Evolutionary conservation across 2,797 vertebrate species (phyloP).

Genomic region (Gymnocypris eckloni): DNA sequence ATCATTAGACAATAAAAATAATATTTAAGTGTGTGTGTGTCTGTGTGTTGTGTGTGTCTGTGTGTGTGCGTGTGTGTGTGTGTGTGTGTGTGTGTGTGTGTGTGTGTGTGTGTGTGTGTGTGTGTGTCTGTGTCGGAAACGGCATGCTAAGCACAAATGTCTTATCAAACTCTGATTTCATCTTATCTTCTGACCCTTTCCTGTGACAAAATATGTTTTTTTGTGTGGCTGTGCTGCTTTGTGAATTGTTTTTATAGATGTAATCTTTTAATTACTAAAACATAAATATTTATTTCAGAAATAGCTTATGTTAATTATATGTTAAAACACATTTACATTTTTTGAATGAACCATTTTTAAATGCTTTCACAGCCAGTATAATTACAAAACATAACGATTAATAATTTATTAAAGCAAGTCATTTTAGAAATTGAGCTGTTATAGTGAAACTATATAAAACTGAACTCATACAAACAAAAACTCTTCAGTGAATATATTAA

Average conservation of each 20-base stretch:
- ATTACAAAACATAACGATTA: neutral
- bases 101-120: neutral
- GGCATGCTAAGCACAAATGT: neutral
- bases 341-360: neutral
- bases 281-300: neutral
- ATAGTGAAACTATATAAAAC: neutral
- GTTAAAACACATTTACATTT: neutral
- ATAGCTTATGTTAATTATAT: neutral
- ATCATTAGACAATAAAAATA: neutral
- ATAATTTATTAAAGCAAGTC: neutral
- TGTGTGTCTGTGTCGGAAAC: neutral
- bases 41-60: too few relatives aligned
- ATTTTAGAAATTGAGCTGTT: neutral
- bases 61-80: neutral
- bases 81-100: too few relatives aligned
- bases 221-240: slow-evolving; percentile 17
- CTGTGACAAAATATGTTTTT: neutral
- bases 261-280: neutral
- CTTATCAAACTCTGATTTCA: slow-evolving; percentile 5
- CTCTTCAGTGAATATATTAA: neutral
- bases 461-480: neutral
- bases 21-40: neutral
- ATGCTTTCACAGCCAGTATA: neutral
- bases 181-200: slow-evolving; percentile 11
- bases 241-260: neutral